Evolutionary conservation across 1,140 invertebrate species (phyloP), one percentile per base, ranked within the genome.

Genomic region (Dysdera silvatica): DNA sequence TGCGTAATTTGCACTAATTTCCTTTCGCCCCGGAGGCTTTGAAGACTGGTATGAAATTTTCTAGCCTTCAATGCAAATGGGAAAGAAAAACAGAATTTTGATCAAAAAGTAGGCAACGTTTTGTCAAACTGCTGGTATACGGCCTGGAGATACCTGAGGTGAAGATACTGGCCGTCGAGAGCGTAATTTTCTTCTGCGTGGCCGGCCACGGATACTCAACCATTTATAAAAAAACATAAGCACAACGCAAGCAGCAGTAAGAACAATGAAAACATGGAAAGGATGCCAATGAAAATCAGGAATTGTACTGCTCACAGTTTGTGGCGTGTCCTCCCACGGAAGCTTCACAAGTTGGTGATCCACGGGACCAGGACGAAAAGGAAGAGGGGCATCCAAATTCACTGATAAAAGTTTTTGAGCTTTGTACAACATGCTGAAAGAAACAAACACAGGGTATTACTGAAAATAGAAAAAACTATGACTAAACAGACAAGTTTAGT

Each of bases 391-490:
- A 37, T 77, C 75, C 32, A 78, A 56, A 40, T 66, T 72, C 12
- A 87, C 70, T 0, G 85, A 85, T 0, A 87, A 71, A 24, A 87
- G 69, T 72, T 85, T 86, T 69, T 87, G 85, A 3, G 84, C 81
- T 71, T 87, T 85, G 71, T 86, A 87, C 49, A 87, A 77, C 74
- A 86, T 85, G 53, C 83, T 85, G 71, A 64, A 77, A 77, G 45
- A 66, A 43, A 56, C 43, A 40, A 41, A 5, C 24, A 12, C n/a
- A n/a, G 28, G 16, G n/a, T 20, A 40, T 40, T 40, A 16, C 12
- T 16, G 35, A 2, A 40, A n/a, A n/a, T n/a, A n/a, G n/a, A n/a
- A n/a, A n/a, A n/a, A n/a, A n/a, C n/a, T n/a, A n/a, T n/a, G n/a
- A n/a, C n/a, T n/a, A n/a, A n/a, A n/a, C n/a, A n/a, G n/a, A n/a